Base-by-base conservation (phyloP, 1,140 invertebrate genomes). In the Drosophila ambigua region DNA sequence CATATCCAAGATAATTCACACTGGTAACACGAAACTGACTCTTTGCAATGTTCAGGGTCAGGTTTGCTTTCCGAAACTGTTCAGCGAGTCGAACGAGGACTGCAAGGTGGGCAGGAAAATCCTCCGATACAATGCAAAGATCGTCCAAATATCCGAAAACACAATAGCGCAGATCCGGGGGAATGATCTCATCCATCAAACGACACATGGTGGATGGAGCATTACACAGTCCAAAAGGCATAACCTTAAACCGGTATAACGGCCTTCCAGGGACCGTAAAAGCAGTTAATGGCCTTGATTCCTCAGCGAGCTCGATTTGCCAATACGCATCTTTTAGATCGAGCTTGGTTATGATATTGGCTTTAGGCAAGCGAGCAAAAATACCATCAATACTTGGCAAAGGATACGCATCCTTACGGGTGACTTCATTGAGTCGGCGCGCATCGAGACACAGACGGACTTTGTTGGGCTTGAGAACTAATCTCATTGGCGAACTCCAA, bases 201-300 rank as follows among this genome's bases (percentile, higher is more conserved):
- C 71, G 45, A 8, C 54, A 67, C 52, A 73, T 61, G 5, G 71
- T 67, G 6, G 65, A 65, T 0, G 62, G 57, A 5, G 66, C 58
- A 39, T 68, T 68, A 39, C 65, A 68, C 6, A 61, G 24, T 2
- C 66, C 66, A 51, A 69, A 69, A 45, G 68, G 54, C 68, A 64
- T 46, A 4, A 46, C 44, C 44, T 15, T 46, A 58, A 91, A 53
- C 82, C 91, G 8, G 74, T 82, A 49, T 78, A 46, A 13, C 61
- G 81, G 39, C 82, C 88, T 9, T 75, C 72, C 53, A 88, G 78
- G 68, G 3, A 72, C 69, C 2, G 73, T 75, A 58, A 92, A 92
- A 0, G 90, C 92, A 0, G 92, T 93, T 55, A 92, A 92, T 1
- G 76, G 62, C 39, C 57, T 59, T 16, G 61, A 60, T 15, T 72